Percentiles rank a stretch among this genome's conserved stretches.
Conservation (phyloP, 2,888 invertebrate genomes). For the Tupiocoris notatus region DNA sequence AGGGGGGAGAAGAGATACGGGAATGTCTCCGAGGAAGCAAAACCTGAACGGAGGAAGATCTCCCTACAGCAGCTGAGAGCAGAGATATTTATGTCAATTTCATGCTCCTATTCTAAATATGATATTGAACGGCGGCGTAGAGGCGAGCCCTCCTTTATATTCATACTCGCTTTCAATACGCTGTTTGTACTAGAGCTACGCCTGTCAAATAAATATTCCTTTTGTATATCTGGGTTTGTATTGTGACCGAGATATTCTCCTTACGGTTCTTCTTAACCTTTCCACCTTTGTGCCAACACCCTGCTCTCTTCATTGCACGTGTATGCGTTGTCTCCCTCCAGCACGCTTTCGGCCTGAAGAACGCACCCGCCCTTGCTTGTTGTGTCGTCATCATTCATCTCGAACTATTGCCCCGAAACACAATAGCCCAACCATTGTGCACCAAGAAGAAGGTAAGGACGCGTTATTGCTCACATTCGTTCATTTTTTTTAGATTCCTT, state of each 20-base stretch:
- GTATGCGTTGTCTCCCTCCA: not conserved
- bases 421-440: too few species aligned
- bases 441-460: too few species aligned
- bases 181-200: slow-evolving; percentile 21
- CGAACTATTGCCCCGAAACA: too few species aligned
- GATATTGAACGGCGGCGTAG: slow-evolving; percentile 26
- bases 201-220: slow-evolving; percentile 21
- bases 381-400: not conserved
- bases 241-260: not conserved
- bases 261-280: not conserved
- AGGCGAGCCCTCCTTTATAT: slow-evolving; percentile 14
- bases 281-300: too few species aligned
- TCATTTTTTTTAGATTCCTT: too few species aligned
- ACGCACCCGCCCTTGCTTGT: not conserved
- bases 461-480: too few species aligned
- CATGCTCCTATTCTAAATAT: slow-evolving; percentile 35
- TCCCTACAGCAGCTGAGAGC: slow-evolving; percentile 30
- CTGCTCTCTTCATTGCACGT: not conserved
- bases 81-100: slow-evolving; percentile 32
- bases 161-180: slow-evolving; percentile 30
- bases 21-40: not conserved
- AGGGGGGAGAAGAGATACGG: not conserved
- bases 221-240: not conserved
- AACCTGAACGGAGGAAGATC: slow-evolving; percentile 3
- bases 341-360: too few species aligned